Evolutionary conservation across 2,888 invertebrate species (phyloP).

Genomic region (Zygothrica quintamaculata): DNA sequence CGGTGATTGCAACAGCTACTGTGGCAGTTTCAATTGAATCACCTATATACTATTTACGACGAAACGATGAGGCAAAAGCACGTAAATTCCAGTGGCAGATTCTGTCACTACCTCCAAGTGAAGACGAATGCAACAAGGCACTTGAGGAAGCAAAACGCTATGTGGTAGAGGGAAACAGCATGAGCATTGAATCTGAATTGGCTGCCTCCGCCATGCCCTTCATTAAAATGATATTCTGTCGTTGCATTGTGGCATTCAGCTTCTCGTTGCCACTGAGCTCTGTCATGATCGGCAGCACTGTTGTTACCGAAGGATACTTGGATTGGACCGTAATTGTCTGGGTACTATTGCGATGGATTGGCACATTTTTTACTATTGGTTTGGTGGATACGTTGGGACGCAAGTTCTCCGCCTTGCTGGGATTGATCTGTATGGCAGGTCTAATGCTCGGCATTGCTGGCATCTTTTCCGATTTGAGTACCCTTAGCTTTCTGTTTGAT

Average conservation of each 20-base stretch:
- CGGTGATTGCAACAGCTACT: constrained; percentile 37
- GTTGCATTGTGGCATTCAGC: constrained; percentile 72
- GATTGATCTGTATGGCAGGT: constrained; percentile 61
- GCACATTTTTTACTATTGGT: constrained; percentile 42
- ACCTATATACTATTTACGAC: constrained; percentile 69
- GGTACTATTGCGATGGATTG: constrained; percentile 64
- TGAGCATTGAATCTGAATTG: constrained; percentile 33
- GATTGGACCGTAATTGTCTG: constrained; percentile 58
- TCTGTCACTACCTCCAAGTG: constrained; percentile 28
- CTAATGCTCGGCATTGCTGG: constrained; percentile 66
- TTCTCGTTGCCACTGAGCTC: constrained; percentile 72
- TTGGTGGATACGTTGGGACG: constrained; percentile 67
- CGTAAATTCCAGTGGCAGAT: constrained; percentile 42
- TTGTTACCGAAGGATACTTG: rapidly evolving
- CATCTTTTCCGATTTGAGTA: constrained; percentile 32
- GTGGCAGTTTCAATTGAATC: constrained; percentile 65
- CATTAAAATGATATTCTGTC: constrained; percentile 68
- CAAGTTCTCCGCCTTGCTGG: constrained; percentile 55
- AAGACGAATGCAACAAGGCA: constrained; percentile 32
- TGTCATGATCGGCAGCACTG: constrained; percentile 17
- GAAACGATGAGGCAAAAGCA: constrained; percentile 65
- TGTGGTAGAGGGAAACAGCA: constrained; percentile 55
- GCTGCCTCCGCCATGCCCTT: constrained; percentile 60
- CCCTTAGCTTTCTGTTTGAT: constrained; percentile 5
- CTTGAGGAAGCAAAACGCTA: constrained; percentile 69